Conservation (phyloP, 2,797 vertebrate species). For the Sebastolobus alascanus region DNA sequence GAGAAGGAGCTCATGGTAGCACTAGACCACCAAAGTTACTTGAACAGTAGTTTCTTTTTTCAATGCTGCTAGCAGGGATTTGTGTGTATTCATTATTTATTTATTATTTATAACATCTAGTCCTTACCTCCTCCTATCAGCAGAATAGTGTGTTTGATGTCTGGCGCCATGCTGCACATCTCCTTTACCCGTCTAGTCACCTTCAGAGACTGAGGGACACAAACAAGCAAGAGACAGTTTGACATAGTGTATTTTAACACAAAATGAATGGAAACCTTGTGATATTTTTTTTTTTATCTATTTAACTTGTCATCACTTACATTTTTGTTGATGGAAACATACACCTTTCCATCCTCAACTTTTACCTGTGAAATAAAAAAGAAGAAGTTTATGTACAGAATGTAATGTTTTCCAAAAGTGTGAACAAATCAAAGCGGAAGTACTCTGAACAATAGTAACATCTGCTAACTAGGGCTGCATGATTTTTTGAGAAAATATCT, state of each 20-base stretch:
- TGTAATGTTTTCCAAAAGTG: not conserved
- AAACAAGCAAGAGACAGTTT: not conserved
- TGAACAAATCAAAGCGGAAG: not conserved
- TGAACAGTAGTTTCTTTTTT: not conserved
- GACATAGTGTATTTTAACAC: not conserved
- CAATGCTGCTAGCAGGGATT: not conserved
- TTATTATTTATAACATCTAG: not conserved
- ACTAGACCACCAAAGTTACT: not conserved
- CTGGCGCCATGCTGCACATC: slow-evolving; percentile 77
- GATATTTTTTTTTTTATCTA: not conserved
- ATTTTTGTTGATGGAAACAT: slow-evolving; percentile 84
- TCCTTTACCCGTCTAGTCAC: slow-evolving; percentile 79
- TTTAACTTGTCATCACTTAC: slow-evolving; percentile 70
- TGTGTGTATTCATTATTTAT: not conserved
- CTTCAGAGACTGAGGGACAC: slow-evolving; percentile 59
- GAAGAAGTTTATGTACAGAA: not conserved
- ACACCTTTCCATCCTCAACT: slow-evolving; percentile 86
- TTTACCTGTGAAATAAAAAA: slow-evolving; percentile 81
- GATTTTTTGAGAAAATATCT: too few species aligned
- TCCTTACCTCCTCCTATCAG: slow-evolving; percentile 86
- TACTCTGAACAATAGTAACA: not conserved
- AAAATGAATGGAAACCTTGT: not conserved
- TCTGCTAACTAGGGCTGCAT: not conserved
- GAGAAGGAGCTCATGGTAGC: not conserved
- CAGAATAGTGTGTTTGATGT: slow-evolving; percentile 75